These are phyloP conservation scores for Parauchenoglanis punctatus DNA, from an alignment of 2,797 vertebrate genomes.

Conservation along the genomic window DNA sequence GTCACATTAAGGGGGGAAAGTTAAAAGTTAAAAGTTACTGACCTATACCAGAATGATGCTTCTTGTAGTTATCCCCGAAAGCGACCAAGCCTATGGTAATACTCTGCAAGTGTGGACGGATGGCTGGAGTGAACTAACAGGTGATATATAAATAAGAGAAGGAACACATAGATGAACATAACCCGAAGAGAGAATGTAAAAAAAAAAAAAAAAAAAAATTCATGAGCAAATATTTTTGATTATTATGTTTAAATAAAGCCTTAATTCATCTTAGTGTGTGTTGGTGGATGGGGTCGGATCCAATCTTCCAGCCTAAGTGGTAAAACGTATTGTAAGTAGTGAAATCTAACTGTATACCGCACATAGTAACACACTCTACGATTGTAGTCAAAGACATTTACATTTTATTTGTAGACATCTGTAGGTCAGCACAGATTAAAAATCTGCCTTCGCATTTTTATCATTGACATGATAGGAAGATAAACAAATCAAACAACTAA, in stretches of 20 bases:
- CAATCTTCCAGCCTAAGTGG: not conserved
- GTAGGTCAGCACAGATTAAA: not conserved
- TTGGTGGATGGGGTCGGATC: not conserved
- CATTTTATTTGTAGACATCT: not conserved
- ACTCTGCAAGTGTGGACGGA: constrained; percentile 89
- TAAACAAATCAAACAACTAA: not conserved
- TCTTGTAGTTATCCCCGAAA: constrained; percentile 90
- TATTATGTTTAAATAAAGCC: not conserved
- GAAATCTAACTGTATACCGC: not conserved
- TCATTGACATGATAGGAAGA: not conserved
- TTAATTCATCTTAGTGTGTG: not conserved
- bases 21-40: constrained; percentile 60
- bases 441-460: not conserved
- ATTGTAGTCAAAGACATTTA: not conserved
- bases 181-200: not conserved
- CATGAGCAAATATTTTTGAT: not conserved
- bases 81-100: constrained; percentile 89
- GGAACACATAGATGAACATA: too few relatives aligned
- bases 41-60: constrained; percentile 85
- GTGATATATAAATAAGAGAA: not conserved
- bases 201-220: constrained; percentile 3
- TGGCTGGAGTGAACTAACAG: constrained; percentile 86
- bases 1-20: not conserved
- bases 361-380: not conserved
- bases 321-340: not conserved